Conservation (phyloP, 2,888 invertebrate genomes). For the Cataglyphis livida region DNA sequence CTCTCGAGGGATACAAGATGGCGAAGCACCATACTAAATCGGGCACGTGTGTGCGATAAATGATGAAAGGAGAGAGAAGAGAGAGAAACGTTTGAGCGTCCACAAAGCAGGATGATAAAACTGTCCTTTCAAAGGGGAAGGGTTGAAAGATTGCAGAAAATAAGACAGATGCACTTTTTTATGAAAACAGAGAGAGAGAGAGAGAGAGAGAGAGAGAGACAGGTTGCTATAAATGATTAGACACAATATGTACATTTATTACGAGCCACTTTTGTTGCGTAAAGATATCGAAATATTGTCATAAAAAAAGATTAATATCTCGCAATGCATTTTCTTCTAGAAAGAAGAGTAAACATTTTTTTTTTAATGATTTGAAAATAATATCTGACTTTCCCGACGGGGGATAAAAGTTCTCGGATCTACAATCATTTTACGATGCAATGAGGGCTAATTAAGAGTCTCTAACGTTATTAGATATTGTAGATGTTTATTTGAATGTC, state of each 20-base stretch:
- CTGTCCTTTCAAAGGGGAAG: conserved; percentile 34
- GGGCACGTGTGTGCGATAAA: conserved; percentile 67
- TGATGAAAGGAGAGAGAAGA: conserved; percentile 29
- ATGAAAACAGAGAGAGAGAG: not conserved
- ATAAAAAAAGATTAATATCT: not conserved
- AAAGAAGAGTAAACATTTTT: not conserved
- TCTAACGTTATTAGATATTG: not conserved
- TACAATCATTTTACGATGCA: not conserved
- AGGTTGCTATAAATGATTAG: conserved; percentile 23
- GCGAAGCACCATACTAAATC: conserved; percentile 75
- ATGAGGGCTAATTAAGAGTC: not conserved
- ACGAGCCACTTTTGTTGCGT: conserved; percentile 1
- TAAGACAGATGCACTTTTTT: conserved; percentile 21
- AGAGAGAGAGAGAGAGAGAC: not conserved
- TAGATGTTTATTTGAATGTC: not conserved
- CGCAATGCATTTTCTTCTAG: not conserved
- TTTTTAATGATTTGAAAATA: not conserved
- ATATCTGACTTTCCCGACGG: not conserved
- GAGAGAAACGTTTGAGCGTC: conserved; percentile 25
- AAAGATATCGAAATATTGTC: not conserved
- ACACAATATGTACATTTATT: conserved; percentile 24
- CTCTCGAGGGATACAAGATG: conserved; percentile 62
- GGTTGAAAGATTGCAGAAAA: conserved; percentile 35
- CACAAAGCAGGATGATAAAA: conserved; percentile 33
- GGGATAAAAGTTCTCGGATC: too few relatives aligned